Evolutionary conservation across 1,140 invertebrate genomes (phyloP), one percentile per base, ranked within the genome.

Genomic region (Acromyrmex echinatior): DNA sequence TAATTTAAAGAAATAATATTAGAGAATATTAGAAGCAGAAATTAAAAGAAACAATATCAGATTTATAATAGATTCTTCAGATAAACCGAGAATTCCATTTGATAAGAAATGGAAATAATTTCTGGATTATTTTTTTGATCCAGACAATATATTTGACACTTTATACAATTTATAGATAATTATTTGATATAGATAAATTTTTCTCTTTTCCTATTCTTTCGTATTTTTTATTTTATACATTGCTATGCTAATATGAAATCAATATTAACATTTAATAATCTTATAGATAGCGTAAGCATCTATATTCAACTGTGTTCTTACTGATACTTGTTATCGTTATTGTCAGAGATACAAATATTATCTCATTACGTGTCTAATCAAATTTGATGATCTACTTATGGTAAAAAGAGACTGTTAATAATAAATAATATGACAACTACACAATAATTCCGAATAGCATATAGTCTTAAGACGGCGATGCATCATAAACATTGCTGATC

Each of bases 281-380:
- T 16, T 77, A n/a, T 14, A 16, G 28, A 76, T 35, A 25, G 5
- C 28, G n/a, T 10, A 51, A 79, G 12, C 45, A 31, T 6, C 5
- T 6, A 78, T 39, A 14, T 68, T 12, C 18, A 5, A 28, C 39
- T 31, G 7, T 53, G 12, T 56, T 28, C 14, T 68, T 14, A 16
- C 1, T 70, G 49, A 70, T 21, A 35, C 18, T 80, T 25, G 18
- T 68, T 80, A 70, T 80, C 63, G 2, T 0, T 3, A 60, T 49
- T 31, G 49, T 18, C n/a, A 53, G 21, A 71, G 18, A 60, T 10
- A 6, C 35, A 73, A 73, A 74, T 82, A 74, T 82, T 82, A 51
- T 73, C 68, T 82, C 2, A 1, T 31, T 79, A 79, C 1, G 35
- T 18, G n/a, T 25, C 9, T 35, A 12, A 21, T 35, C 14, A 49